Evolutionary conservation across 2,888 invertebrate species (phyloP), one percentile per base, ranked within the genome.

Genomic region (Diarsia brunnea): DNA sequence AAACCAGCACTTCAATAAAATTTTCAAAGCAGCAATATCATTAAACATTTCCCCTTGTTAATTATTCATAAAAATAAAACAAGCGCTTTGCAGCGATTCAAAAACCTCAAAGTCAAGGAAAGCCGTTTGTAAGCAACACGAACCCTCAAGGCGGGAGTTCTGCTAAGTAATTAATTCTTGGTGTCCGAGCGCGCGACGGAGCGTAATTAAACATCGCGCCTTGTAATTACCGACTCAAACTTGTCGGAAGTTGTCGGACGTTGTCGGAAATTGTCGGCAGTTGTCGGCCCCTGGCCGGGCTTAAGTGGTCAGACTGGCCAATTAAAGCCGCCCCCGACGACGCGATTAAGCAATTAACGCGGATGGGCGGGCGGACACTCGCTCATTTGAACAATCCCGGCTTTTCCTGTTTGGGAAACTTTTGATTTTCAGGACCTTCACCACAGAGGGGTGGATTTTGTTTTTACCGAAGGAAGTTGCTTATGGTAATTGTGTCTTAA

Each of bases 291-390:
- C 92, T 78, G 88, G 84, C 66, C 71, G 72, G 75, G 87, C 85
- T 87, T 92, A 95, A 96, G 95, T 95, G 95, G 95, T 92, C 95
- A 94, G 94, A 75, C 87, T 81, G 79, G 93, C 94, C 95, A 95
- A 96, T 96, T 96, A 95, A 92, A 92, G 92, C 93, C 93, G 92
- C 93, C 94, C 94, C 93, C 91, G 90, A 93, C 92, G 91, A 91
- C 88, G 91, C 94, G 96, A 96, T 96, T 96, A 96, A 96, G 95
- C 95, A 96, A 96, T 96, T 96, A 96, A 94, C 93, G 91, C 92
- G 93, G 93, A 91, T 94, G 95, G 95, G 93, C 94, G 94, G 95
- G 94, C 95, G 94, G 95, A 93, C 95, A 91, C 90, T 91, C 90
- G 91, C 92, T 93, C 92, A 93, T 93, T 95, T 93, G 93, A 93